These are phyloP conservation scores for Peromyscus leucopus DNA, from an alignment of 2,113 vertebrate genomes.

Conservation along the genomic window DNA sequence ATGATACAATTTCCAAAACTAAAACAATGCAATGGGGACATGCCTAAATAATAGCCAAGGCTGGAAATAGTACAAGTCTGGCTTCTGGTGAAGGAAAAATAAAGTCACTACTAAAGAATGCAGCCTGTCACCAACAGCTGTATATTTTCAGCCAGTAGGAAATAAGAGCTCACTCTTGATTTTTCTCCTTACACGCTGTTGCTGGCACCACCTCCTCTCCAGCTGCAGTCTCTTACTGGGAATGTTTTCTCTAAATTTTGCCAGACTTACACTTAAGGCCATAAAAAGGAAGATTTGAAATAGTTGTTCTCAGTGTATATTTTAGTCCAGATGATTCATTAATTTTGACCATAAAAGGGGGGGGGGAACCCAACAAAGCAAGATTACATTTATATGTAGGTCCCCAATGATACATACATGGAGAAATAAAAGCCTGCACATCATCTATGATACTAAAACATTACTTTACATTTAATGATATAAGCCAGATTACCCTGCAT, in stretches of 20 bases:
- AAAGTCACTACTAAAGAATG: constrained; percentile 82
- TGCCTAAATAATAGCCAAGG: constrained; percentile 75
- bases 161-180: constrained; percentile 67
- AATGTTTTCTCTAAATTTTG: constrained; percentile 74
- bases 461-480: constrained; percentile 13
- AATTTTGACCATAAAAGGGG: constrained; percentile 27
- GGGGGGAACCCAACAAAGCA: background rate
- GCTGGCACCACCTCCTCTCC: constrained; percentile 63
- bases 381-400: constrained; percentile 33
- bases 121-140: constrained; percentile 78
- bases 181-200: constrained; percentile 64
- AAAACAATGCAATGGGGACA: constrained; percentile 72
- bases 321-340: constrained; percentile 36
- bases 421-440: background rate
- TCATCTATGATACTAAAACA: constrained; percentile 21
- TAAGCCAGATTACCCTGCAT: background rate
- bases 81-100: constrained; percentile 80
- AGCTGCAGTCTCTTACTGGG: constrained; percentile 74
- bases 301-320: constrained; percentile 36
- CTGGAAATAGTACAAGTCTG: constrained; percentile 79
- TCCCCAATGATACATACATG: constrained; percentile 28
- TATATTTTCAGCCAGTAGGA: constrained; percentile 76
- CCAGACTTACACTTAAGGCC: constrained; percentile 62
- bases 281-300: constrained; percentile 71
- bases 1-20: constrained; percentile 74